Evolutionary conservation across 2,113 vertebrate species (phyloP), one percentile per base, ranked within the genome.

Genomic region (Hypanus sabinus): DNA sequence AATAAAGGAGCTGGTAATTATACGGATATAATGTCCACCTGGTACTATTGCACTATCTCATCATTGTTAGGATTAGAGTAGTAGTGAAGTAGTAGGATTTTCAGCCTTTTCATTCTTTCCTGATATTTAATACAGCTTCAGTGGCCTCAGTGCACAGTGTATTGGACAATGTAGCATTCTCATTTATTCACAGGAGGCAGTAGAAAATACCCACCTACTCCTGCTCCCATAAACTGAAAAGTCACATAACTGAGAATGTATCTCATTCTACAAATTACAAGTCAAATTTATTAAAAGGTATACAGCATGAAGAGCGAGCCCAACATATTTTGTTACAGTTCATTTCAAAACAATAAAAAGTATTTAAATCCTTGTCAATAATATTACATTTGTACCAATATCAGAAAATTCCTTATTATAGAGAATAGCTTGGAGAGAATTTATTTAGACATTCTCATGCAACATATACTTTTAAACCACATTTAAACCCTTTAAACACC

Each of bases 401-500:
- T 68, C 36, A 46, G 46, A 46, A 46, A 46, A 46, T 0, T 46
- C 46, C 65, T 93, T 62, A 30, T 73, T 62, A 65, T 73, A 36
- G n/a, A 38, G 60, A 73, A 73, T n/a, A 46, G 1, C 24, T 70
- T 9, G 14, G 62, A 46, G 46, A 65, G 60, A 91, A 46, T 46
- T 46, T 3, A 46, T 46, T 46, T 46, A 11, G 68, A 73, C 27
- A 46, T 71, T 71, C 70, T 55, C 46, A 93, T 27, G 38, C 36
- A 38, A 46, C 33, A 73, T 73, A 24, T 36, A 70, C 4, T 30
- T 60, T n/a, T n/a, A n/a, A n/a, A n/a, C n/a, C n/a, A n/a, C 65
- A 91, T 68, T 91, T 46, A 93, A 93, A 73, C 38, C 68, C 65
- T 73, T 46, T 14, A n/a, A n/a, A n/a, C n/a, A n/a, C n/a, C 65